phyloP scores from a whole-genome alignment of 2,888 invertebrate genomes.

The Punctoribates punctum region DNA sequence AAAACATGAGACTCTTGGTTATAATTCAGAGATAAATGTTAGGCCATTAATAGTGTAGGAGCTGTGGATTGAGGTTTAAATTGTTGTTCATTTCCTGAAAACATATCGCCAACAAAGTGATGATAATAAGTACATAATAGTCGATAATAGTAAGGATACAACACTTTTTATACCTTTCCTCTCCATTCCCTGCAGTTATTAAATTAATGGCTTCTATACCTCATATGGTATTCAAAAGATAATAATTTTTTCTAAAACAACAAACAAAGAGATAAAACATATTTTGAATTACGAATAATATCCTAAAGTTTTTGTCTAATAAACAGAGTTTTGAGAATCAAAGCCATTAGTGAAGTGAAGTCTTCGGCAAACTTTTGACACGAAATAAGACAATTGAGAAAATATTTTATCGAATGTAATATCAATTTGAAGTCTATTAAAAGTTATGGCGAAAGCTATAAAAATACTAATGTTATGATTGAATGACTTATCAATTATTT shows the following conservation, averaged over 20 bases:
- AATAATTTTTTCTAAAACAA: neutral
- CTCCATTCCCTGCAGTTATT: neutral
- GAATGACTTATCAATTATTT: neutral
- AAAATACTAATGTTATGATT: neutral
- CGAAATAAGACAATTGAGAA: too few species aligned
- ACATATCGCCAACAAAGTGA: conserved; percentile 18
- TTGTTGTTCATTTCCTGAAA: conserved; percentile 6
- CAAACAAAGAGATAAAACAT: neutral
- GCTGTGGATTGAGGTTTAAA: neutral
- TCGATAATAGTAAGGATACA: neutral
- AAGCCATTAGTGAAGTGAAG: too few species aligned
- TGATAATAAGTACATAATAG: neutral
- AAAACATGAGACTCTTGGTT: neutral
- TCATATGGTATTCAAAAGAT: neutral
- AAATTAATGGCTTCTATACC: neutral
- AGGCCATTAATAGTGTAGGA: neutral
- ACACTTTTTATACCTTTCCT: neutral
- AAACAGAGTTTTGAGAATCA: neutral
- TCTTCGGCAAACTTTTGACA: too few species aligned
- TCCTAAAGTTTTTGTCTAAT: too few species aligned
- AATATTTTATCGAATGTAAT: too few species aligned
- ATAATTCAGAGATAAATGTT: neutral
- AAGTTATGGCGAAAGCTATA: neutral
- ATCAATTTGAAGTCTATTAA: too few species aligned
- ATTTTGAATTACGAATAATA: neutral